Base-by-base conservation (phyloP, 2,797 vertebrate genomes). In the Tapera naevia region DNA sequence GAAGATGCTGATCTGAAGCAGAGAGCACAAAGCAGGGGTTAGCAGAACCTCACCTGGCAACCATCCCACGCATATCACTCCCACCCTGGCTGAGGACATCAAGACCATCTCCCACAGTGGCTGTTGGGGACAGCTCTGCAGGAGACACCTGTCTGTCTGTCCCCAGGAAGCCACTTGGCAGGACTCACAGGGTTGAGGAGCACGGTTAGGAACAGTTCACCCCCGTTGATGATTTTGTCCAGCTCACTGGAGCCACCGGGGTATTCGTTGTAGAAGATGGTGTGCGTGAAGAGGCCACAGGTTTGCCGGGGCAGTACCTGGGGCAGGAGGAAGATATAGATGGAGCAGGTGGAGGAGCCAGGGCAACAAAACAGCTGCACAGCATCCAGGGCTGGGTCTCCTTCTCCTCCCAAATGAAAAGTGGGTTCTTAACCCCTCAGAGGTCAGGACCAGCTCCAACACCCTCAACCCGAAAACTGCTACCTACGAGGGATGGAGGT, bases 181-280 rank as follows among this genome's bases (percentile, higher is more conserved):
- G 70, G 46, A 99, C 99, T 99, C 97, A 99, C 99, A 0, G 99
- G 99, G 96, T 99, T 99, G 67, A 99, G 98, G 28, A 99, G 98
- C 86, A 99, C 99, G 0, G 99, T 99, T 88, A 99, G 98, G 97
- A 99, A 99, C 85, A 99, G 99, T 91, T 99, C 99, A 54, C 99
- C 99, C n/a, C 99, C 99, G 0, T 99, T 99, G 96, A 99, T 99
- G 97, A 99, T 99, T 96, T 99, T 99, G 97, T 99, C 99, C 96
- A 99, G 98, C 93, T 99, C 99, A 25, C 98, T 98, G 8, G 99
- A 99, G 64, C 99, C 99, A n/a, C 99, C 99, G 0, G 99, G 99
- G 93, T 99, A 99, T 83, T 99, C 99, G 5, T 98, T 99, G 92
- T 99, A 99, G 98, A 99, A 99, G 97, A 99, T 99, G 58, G 99